These are phyloP conservation scores for Ciconia boyciana DNA, from an alignment of 2,113 vertebrate species.

Conservation along the genomic window DNA sequence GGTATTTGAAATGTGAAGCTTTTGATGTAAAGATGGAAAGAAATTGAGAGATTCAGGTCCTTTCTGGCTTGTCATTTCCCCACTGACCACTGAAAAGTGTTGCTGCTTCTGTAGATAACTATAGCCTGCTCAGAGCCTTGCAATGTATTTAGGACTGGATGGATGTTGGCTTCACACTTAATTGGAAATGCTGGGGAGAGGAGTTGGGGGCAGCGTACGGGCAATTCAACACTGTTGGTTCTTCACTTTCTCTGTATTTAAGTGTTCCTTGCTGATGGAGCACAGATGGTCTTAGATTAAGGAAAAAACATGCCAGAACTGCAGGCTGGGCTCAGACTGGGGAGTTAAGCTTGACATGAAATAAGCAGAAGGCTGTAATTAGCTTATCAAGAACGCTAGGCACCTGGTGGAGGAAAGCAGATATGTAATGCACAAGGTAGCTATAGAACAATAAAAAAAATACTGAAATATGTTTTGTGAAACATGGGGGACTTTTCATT, in stretches of 20 bases:
- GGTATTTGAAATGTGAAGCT: background rate
- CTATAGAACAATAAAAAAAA: conserved; percentile 1
- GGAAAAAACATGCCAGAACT: conserved; percentile 37
- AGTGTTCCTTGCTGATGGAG: conserved; percentile 23
- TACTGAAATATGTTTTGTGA: background rate
- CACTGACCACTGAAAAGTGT: background rate
- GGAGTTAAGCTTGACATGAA: conserved; percentile 52
- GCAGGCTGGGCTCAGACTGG: conserved; percentile 30
- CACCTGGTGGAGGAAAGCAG: background rate
- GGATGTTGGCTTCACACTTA: conserved; percentile 22
- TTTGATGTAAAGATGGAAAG: background rate
- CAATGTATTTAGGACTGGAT: conserved; percentile 1
- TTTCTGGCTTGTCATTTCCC: background rate
- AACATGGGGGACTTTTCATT: background rate
- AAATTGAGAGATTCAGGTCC: background rate
- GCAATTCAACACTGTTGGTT: conserved; percentile 16
- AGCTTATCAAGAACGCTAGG: conserved; percentile 22
- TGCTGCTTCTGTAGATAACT: background rate
- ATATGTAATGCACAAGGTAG: background rate
- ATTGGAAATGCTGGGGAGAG: background rate
- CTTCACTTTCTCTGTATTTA: background rate
- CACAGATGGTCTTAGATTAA: conserved; percentile 54
- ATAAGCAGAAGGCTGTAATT: conserved; percentile 56
- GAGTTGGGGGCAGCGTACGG: background rate
- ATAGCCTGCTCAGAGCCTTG: background rate